phyloP scores from a whole-genome alignment of 92 coral and sea anemone species.

The Montipora capitata region DNA sequence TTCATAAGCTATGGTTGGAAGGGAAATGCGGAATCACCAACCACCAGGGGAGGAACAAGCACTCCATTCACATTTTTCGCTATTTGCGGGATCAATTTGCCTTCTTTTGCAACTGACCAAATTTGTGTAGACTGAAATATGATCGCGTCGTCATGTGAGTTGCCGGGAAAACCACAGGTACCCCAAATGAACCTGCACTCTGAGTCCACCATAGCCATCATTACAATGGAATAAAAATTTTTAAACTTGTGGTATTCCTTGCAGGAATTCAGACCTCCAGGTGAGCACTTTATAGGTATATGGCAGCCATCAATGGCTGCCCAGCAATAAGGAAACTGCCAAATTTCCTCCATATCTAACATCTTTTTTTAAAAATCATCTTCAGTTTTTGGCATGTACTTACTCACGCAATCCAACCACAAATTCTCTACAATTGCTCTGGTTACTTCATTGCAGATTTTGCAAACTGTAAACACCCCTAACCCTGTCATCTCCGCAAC shows the following conservation, averaged over 20 bases:
- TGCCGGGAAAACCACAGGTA: slow-evolving; percentile 66
- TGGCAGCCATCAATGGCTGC: slow-evolving; percentile 78
- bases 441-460: slow-evolving; percentile 62
- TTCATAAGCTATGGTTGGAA: slow-evolving; percentile 55
- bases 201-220: slow-evolving; percentile 76
- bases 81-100: slow-evolving; percentile 47
- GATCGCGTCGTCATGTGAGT: slow-evolving; percentile 58
- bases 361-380: slow-evolving; percentile 68
- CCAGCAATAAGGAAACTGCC: slow-evolving; percentile 77
- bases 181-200: slow-evolving; percentile 63
- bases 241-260: slow-evolving; percentile 77
- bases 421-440: slow-evolving; percentile 60
- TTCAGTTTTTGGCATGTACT: slow-evolving; percentile 65
- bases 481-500: slow-evolving; percentile 74
- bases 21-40: slow-evolving; percentile 67
- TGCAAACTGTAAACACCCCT: slow-evolving; percentile 78
- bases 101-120: slow-evolving; percentile 44
- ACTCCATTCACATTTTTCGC: slow-evolving; percentile 48
- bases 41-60: slow-evolving; percentile 53
- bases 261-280: slow-evolving; percentile 61
- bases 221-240: slow-evolving; percentile 66
- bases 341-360: slow-evolving; percentile 55
- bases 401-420: slow-evolving; percentile 50
- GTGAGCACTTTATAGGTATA: slow-evolving; percentile 55
- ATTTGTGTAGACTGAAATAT: slow-evolving; percentile 62